These are phyloP conservation scores for Microctonus brassicae DNA, from an alignment of 2,888 invertebrate species.

Conservation along the genomic window DNA sequence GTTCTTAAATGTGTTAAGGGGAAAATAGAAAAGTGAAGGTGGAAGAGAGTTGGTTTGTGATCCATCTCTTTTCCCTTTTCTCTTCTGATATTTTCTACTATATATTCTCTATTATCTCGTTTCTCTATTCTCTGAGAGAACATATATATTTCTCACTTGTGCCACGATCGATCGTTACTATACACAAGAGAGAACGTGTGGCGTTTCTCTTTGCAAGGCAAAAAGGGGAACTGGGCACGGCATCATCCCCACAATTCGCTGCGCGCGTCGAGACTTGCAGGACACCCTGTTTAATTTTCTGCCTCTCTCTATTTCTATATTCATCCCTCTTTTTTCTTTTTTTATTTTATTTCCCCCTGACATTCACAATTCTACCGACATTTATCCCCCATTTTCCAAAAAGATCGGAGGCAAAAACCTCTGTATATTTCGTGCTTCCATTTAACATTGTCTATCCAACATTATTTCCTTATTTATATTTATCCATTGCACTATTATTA, in stretches of 20 bases:
- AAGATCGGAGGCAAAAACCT: conserved; percentile 28
- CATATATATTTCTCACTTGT: conserved; percentile 9
- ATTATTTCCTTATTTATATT: conserved; percentile 15
- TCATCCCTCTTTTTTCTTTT: not conserved
- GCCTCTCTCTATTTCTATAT: not conserved
- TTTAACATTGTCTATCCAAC: not conserved
- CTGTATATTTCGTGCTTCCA: conserved; percentile 33
- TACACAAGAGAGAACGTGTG: not conserved
- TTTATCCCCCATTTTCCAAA: not conserved
- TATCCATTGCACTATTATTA: not conserved
- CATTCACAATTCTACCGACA: not conserved
- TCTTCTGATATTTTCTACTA: conserved; percentile 7
- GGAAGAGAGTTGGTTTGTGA: conserved; percentile 7
- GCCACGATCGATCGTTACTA: conserved; percentile 29
- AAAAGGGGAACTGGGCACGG: conserved; percentile 20
- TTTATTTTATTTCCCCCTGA: too few relatives aligned
- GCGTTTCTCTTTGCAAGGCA: not conserved
- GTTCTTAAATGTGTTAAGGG: conserved; percentile 22
- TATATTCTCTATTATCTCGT: conserved; percentile 18
- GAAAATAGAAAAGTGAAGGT: not conserved
- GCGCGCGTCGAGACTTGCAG: conserved; percentile 33
- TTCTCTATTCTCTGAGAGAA: conserved; percentile 9
- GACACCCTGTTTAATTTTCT: not conserved
- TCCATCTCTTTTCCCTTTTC: conserved; percentile 21
- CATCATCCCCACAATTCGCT: conserved; percentile 29